phyloP scores from a whole-genome alignment of 2,888 invertebrate genomes.

The Clistopyga incitator region DNA sequence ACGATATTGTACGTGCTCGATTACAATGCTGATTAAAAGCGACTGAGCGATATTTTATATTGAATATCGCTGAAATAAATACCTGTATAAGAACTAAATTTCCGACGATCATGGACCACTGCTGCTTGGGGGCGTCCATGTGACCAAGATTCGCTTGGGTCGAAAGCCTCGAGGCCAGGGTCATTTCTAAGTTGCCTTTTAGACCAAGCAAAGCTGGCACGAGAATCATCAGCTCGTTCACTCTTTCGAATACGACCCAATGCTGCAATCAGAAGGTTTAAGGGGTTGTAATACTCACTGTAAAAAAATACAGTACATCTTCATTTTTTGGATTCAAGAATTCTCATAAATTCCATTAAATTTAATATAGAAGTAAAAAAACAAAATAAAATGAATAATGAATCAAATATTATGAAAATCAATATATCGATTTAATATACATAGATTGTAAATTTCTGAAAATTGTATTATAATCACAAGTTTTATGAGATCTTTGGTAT shows the following conservation, averaged over 20 bases:
- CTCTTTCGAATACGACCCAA: conserved; percentile 89
- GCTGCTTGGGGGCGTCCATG: conserved; percentile 89
- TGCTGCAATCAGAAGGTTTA: conserved; percentile 85
- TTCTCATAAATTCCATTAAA: too few species aligned
- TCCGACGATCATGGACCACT: conserved; percentile 89
- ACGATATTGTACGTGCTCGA: neutral
- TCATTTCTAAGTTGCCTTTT: conserved; percentile 98
- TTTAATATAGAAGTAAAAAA: too few species aligned
- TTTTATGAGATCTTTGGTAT: too few species aligned
- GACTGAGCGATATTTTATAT: neutral
- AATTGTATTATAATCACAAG: too few species aligned
- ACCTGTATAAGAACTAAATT: conserved; percentile 92
- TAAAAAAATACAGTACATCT: too few species aligned
- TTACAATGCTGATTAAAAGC: neutral
- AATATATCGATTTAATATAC: too few species aligned
- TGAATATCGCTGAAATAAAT: conserved; percentile 54
- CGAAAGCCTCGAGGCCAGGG: conserved; percentile 96
- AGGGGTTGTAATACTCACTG: neutral
- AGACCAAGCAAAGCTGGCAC: conserved; percentile 93
- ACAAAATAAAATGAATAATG: too few species aligned
- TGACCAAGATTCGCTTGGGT: conserved; percentile 95
- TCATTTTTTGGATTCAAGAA: too few species aligned
- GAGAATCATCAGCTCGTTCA: conserved; percentile 90
- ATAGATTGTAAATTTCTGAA: too few species aligned
- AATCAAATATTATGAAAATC: too few species aligned